These are phyloP conservation scores for Copidosoma floridanum DNA, from an alignment of 1,140 invertebrate species.

Conservation along the genomic window DNA sequence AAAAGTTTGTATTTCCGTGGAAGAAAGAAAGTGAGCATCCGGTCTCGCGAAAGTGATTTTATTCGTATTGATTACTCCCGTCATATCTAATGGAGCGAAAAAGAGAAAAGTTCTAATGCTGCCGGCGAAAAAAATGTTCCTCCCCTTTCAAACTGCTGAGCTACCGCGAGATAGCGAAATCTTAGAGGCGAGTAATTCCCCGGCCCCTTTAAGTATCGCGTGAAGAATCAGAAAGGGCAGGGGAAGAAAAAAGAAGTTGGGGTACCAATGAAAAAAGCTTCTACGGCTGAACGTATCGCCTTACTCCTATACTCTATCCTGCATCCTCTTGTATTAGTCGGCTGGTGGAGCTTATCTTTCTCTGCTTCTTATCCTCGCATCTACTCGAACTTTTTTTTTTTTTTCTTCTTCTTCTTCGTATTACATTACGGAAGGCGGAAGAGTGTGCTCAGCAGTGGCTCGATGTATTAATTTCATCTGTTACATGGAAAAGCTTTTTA, in stretches of 20 bases:
- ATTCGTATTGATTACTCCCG: conserved; percentile 11
- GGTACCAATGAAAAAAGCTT: too few relatives aligned
- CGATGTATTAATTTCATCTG: too few relatives aligned
- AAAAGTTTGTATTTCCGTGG: too few relatives aligned
- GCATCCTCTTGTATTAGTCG: background rate
- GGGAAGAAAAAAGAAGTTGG: background rate
- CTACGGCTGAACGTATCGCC: too few relatives aligned
- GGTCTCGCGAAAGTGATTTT: background rate
- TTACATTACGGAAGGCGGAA: background rate
- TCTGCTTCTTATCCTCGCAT: too few relatives aligned
- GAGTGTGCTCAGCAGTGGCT: background rate
- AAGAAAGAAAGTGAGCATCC: conserved; percentile 1
- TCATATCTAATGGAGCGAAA: background rate
- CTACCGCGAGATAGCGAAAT: conserved; percentile 16
- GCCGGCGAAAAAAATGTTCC: background rate
- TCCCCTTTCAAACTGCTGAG: background rate
- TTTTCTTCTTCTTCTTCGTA: too few relatives aligned
- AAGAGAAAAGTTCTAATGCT: background rate
- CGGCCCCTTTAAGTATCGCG: conserved; percentile 2
- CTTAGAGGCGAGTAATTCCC: background rate
- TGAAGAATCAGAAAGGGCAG: background rate
- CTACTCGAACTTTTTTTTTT: background rate
- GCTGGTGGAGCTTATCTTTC: background rate
- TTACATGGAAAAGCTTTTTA: too few relatives aligned
- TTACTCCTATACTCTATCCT: too few relatives aligned